Percentiles rank a stretch among this genome's conserved stretches.
Evolutionary conservation across 2,113 vertebrate species (phyloP).

Genomic region (Cyanistes caeruleus): DNA sequence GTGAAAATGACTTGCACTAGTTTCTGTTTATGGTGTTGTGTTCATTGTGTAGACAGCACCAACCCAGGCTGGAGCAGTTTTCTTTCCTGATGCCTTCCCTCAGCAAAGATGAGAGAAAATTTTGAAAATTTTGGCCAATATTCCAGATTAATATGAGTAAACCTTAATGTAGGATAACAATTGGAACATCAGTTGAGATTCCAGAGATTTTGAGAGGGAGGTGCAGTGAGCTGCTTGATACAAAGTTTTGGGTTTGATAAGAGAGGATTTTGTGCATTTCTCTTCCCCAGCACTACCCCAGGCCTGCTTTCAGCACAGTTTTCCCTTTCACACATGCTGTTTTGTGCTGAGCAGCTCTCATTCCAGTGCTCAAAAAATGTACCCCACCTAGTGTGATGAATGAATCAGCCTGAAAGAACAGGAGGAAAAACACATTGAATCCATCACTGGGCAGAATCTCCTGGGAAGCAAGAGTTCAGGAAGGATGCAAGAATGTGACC

Average conservation of each 20-base stretch:
- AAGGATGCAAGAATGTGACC: slow-evolving; percentile 14
- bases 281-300: not conserved
- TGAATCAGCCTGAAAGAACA: not conserved
- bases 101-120: not conserved
- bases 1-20: not conserved
- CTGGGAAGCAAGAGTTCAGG: not conserved
- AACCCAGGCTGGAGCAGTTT: not conserved
- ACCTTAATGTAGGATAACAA: not conserved
- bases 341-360: not conserved
- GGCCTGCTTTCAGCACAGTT: not conserved
- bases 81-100: not conserved
- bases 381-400: slow-evolving; percentile 32
- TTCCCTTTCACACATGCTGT: not conserved
- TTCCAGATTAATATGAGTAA: not conserved
- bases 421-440: slow-evolving; percentile 29
- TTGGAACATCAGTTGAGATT: not conserved
- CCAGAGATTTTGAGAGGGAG: not conserved
- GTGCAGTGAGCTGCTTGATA: not conserved
- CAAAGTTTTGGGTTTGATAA: not conserved
- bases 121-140: not conserved
- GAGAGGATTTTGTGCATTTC: not conserved
- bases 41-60: not conserved
- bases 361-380: slow-evolving; percentile 21
- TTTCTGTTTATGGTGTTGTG: not conserved
- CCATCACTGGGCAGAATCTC: not conserved